Conservation (phyloP, 2,797 vertebrate genomes). For the Cynodonichthys magdalenae region DNA sequence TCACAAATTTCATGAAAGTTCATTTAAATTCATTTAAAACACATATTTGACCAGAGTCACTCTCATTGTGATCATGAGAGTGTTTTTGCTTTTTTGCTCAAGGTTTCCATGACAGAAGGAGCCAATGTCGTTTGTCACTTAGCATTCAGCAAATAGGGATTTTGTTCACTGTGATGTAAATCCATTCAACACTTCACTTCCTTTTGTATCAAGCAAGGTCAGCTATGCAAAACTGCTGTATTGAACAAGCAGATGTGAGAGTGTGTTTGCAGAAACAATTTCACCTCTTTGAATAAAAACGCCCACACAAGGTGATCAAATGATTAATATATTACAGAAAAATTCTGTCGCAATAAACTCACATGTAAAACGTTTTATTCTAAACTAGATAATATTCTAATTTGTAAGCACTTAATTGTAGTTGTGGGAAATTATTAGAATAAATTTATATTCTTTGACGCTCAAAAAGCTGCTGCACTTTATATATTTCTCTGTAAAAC, state of each 20-base stretch:
- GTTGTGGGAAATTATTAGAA: not conserved
- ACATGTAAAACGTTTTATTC: not conserved
- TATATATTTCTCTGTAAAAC: not conserved
- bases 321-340: constrained; percentile 20
- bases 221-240: constrained; percentile 31
- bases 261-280: constrained; percentile 30
- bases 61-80: constrained; percentile 23
- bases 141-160: constrained; percentile 27
- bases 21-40: constrained; percentile 21
- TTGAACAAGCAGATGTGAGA: constrained; percentile 28
- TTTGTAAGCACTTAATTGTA: not conserved
- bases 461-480: constrained; percentile 9
- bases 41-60: not conserved
- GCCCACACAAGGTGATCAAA: constrained; percentile 32
- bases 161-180: constrained; percentile 36
- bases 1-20: not conserved
- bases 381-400: not conserved
- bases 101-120: constrained; percentile 21
- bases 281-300: constrained; percentile 18
- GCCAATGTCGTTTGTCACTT: constrained; percentile 31
- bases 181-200: constrained; percentile 22
- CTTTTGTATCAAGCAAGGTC: constrained; percentile 51
- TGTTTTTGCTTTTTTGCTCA: constrained; percentile 21
- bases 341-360: constrained; percentile 18
- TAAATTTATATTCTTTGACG: not conserved